Percentiles rank a stretch among this genome's conserved stretches.
Conservation (phyloP, 2,113 vertebrate genomes). For the Eudorcas thomsonii region DNA sequence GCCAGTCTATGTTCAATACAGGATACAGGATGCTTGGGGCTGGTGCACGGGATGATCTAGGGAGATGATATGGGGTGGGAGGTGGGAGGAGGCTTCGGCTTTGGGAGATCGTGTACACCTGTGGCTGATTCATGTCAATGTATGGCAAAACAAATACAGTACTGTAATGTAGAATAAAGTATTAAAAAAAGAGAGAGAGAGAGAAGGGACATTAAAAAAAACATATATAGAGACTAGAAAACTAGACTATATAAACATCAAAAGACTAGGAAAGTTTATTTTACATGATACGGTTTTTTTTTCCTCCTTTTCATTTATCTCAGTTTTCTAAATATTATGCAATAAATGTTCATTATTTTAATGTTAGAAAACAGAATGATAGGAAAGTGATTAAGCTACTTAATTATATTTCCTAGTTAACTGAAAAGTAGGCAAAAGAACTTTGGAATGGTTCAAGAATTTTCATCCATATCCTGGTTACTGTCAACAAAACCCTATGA, state of each 20-base stretch:
- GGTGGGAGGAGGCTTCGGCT: too few relatives aligned
- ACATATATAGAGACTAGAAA: not conserved
- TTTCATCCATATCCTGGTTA: not conserved
- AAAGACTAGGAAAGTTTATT: not conserved
- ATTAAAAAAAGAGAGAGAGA: too few relatives aligned
- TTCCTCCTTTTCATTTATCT: not conserved
- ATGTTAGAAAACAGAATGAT: not conserved
- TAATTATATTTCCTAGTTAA: constrained; percentile 16
- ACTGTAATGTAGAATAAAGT: too few relatives aligned
- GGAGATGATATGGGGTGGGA: too few relatives aligned
- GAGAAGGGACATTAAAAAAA: too few relatives aligned
- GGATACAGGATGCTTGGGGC: too few relatives aligned
- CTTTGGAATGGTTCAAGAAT: not conserved
- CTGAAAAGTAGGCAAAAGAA: not conserved
- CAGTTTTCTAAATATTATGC: not conserved
- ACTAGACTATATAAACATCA: not conserved
- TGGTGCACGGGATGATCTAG: too few relatives aligned
- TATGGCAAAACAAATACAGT: too few relatives aligned
- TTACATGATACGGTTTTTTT: not conserved
- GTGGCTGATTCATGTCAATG: too few relatives aligned
- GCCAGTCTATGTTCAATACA: too few relatives aligned
- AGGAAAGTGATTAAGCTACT: not conserved
- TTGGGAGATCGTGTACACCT: too few relatives aligned
- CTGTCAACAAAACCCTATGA: not conserved
- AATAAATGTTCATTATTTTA: not conserved